phyloP scores from a whole-genome alignment of 2,797 vertebrate species.

The Oreochromis grahami region DNA sequence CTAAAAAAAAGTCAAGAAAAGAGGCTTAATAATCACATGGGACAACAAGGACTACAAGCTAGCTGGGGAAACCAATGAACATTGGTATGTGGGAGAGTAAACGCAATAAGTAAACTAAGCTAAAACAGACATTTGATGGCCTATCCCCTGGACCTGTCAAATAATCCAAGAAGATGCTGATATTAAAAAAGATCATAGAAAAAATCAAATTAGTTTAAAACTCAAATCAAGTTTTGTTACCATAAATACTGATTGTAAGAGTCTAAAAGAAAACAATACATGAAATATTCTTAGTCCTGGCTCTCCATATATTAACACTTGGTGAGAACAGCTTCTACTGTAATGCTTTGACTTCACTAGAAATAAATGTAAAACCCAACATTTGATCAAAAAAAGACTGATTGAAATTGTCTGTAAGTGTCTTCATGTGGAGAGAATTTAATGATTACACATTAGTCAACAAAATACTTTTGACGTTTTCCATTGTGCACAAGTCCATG shows the following conservation, averaged over 20 bases:
- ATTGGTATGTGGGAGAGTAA: not conserved
- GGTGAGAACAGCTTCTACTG: not conserved
- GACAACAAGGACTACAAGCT: not conserved
- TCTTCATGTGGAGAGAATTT: not conserved
- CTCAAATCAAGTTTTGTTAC: not conserved
- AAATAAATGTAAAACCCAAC: not conserved
- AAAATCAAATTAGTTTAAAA: not conserved
- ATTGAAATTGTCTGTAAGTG: not conserved
- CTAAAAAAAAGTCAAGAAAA: not conserved
- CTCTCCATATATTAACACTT: not conserved
- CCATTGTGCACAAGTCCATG: not conserved
- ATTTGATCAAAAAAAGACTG: not conserved
- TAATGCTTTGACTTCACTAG: not conserved
- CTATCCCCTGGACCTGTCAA: not conserved
- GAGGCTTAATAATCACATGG: not conserved
- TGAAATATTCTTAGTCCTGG: not conserved
- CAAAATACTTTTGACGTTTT: not conserved
- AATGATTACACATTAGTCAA: not conserved
- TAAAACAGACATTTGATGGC: not conserved
- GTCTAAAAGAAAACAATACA: not conserved
- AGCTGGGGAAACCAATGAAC: not conserved
- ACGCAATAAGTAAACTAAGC: not conserved
- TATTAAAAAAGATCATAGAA: not conserved
- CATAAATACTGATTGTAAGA: not conserved
- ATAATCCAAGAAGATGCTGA: not conserved